Percentiles rank a stretch among this genome's conserved stretches.
Evolutionary conservation across 2,113 vertebrate genomes (phyloP).

Genomic region (Eonycteris spelaea): DNA sequence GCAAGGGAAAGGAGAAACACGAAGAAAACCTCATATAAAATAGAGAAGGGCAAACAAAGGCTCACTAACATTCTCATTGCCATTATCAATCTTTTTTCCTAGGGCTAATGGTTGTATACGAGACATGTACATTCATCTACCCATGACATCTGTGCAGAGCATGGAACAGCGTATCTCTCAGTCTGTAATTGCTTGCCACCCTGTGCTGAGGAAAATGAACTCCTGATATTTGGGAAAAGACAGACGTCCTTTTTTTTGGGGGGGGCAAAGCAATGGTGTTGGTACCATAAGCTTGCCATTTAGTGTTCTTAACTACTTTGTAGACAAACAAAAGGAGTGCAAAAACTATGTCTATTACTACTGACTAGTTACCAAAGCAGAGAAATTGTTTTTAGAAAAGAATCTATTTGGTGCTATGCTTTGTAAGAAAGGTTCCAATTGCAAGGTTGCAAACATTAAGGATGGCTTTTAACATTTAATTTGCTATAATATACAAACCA

Average conservation of each 20-base stretch:
- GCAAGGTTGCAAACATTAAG: not conserved
- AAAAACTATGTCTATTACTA: not conserved
- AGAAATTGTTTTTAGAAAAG: slow-evolving; percentile 20
- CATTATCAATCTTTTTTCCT: slow-evolving; percentile 60
- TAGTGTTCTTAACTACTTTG: slow-evolving; percentile 21
- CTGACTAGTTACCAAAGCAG: not conserved
- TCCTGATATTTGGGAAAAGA: slow-evolving; percentile 44
- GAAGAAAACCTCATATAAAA: slow-evolving; percentile 26
- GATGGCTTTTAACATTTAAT: not conserved
- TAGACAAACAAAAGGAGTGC: not conserved
- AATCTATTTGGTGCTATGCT: not conserved
- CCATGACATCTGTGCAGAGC: slow-evolving; percentile 13
- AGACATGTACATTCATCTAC: slow-evolving; percentile 57
- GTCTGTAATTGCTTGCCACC: slow-evolving; percentile 45
- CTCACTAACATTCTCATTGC: slow-evolving; percentile 38
- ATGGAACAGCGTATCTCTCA: not conserved
- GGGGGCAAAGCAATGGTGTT: not conserved
- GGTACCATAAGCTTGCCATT: not conserved
- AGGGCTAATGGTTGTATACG: slow-evolving; percentile 41
- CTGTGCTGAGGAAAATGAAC: slow-evolving; percentile 32
- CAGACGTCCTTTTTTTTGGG: not conserved
- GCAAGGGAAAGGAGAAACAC: not conserved
- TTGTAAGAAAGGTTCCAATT: not conserved
- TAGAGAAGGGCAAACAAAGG: slow-evolving; percentile 43
- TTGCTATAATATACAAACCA: not conserved